Percentiles rank a stretch among this genome's conserved stretches.
phyloP scores from a whole-genome alignment of 2,797 vertebrate species.

The Gallinago stenura region DNA sequence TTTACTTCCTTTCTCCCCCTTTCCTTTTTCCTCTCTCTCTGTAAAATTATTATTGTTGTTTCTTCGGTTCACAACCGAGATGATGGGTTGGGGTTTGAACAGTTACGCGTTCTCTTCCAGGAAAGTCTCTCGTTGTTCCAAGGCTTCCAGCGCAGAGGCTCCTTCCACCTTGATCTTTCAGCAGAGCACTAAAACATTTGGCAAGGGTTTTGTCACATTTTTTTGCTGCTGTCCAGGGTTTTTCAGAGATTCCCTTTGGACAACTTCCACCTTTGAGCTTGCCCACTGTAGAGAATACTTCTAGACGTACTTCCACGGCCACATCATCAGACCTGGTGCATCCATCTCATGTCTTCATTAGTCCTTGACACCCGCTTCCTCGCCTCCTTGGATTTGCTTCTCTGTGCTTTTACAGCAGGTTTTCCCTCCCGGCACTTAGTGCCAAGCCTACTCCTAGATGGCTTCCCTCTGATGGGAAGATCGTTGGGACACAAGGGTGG shows the following conservation, averaged over 20 bases:
- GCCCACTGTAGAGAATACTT: background rate
- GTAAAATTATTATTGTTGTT: slow-evolving; percentile 4
- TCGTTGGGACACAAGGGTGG: background rate
- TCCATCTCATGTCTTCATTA: background rate
- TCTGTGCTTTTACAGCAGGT: background rate
- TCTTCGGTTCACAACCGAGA: background rate
- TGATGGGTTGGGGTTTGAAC: slow-evolving; percentile 36
- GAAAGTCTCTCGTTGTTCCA: slow-evolving; percentile 56
- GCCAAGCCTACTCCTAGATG: background rate
- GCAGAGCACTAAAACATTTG: slow-evolving; percentile 52
- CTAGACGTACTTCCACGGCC: background rate
- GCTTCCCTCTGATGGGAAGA: background rate
- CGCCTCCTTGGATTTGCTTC: background rate
- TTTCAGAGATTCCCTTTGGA: slow-evolving; percentile 64
- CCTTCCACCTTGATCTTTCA: slow-evolving; percentile 67
- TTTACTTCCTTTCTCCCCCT: background rate
- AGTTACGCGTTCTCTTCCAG: background rate
- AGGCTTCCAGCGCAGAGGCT: slow-evolving; percentile 22
- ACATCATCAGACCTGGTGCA: background rate
- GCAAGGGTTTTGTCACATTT: background rate
- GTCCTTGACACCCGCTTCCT: background rate
- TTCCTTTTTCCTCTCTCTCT: background rate
- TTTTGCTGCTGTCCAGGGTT: slow-evolving; percentile 52
- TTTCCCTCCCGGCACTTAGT: background rate
- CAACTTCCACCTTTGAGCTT: slow-evolving; percentile 27